These are phyloP conservation scores for Archaeoteleia sp. DNA, from an alignment of 2,888 invertebrate species.

Conservation along the genomic window DNA sequence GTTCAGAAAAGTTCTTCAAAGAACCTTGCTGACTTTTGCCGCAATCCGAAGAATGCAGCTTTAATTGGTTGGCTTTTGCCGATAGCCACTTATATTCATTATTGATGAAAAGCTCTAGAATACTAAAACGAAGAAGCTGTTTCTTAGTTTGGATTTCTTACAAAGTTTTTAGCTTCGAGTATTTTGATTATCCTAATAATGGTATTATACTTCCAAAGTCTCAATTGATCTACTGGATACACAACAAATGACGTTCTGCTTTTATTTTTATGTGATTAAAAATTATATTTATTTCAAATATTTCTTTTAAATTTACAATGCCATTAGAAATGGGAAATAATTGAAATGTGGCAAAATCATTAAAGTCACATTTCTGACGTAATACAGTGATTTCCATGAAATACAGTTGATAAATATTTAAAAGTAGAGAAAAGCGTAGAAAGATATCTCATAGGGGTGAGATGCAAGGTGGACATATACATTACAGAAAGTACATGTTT, in stretches of 20 bases:
- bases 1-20: slow-evolving; percentile 31
- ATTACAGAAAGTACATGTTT: slow-evolving; percentile 60
- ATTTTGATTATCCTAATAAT: slow-evolving; percentile 8
- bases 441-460: slow-evolving; percentile 34
- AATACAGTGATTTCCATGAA: background rate
- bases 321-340: no score
- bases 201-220: background rate
- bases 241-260: no score
- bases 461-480: slow-evolving; percentile 53
- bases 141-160: slow-evolving; percentile 20
- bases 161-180: background rate
- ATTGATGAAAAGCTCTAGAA: slow-evolving; percentile 30
- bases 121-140: slow-evolving; percentile 18
- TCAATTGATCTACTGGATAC: background rate
- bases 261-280: no score
- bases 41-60: slow-evolving; percentile 41
- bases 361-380: no score
- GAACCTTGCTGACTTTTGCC: slow-evolving; percentile 25
- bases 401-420: slow-evolving; percentile 12
- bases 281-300: no score
- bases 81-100: slow-evolving; percentile 47
- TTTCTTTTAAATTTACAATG: no score
- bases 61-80: slow-evolving; percentile 46
- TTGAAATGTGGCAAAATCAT: no score
- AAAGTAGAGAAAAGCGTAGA: slow-evolving; percentile 26